Percentiles rank a stretch among this genome's conserved stretches.
Evolutionary conservation across 2,113 vertebrate species (phyloP).

Genomic region (Riparia riparia): DNA sequence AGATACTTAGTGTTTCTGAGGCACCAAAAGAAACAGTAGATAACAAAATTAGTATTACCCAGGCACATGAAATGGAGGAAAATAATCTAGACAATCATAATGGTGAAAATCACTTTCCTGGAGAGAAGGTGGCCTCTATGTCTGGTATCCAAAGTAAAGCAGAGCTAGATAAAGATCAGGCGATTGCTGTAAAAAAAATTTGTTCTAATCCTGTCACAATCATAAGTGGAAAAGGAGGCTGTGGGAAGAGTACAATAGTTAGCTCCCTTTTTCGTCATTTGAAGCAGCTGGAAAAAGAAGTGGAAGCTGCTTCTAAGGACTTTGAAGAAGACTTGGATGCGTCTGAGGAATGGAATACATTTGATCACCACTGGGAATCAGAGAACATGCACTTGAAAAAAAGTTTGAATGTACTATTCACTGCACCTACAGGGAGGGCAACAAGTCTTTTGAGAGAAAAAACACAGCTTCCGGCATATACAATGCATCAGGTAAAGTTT

Average conservation of each 20-base stretch:
- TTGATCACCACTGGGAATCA: not conserved
- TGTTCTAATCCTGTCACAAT: constrained; percentile 83
- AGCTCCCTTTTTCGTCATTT: constrained; percentile 76
- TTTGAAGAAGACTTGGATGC: constrained; percentile 75
- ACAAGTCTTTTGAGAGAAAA: constrained; percentile 80
- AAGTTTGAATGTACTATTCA: constrained; percentile 77
- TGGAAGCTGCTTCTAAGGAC: constrained; percentile 73
- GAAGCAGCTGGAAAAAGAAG: constrained; percentile 67
- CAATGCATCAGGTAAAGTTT: constrained; percentile 82
- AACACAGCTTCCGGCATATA: constrained; percentile 79
- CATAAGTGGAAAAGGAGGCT: constrained; percentile 87
- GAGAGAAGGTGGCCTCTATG: not conserved
- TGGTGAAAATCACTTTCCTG: not conserved
- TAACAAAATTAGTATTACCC: not conserved
- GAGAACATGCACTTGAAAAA: not conserved
- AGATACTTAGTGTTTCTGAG: constrained; percentile 51
- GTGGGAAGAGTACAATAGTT: constrained; percentile 87
- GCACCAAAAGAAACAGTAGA: not conserved
- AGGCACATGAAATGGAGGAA: not conserved
- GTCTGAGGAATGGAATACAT: constrained; percentile 71
- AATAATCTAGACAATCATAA: not conserved
- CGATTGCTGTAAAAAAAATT: constrained; percentile 79
- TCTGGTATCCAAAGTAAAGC: not conserved
- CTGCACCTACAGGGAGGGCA: constrained; percentile 86
- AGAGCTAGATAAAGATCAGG: constrained; percentile 78